Conservation (phyloP, 2,113 vertebrate species). For the Toxotes jaculatrix region DNA sequence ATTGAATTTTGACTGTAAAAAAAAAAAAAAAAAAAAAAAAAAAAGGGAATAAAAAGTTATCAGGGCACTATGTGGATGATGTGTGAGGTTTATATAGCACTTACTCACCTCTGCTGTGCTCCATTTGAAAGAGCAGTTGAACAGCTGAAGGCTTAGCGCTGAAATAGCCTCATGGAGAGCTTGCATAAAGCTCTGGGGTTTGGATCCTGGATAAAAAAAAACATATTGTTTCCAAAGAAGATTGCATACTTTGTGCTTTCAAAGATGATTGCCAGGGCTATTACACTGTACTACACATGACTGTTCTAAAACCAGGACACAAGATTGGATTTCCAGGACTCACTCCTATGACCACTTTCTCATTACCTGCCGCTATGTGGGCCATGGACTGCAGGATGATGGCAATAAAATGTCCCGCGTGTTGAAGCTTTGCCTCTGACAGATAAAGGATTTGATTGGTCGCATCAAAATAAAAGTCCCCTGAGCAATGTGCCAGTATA, state of each 20-base stretch:
- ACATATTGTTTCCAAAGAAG: constrained; percentile 30
- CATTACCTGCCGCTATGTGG: constrained; percentile 83
- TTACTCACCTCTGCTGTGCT: constrained; percentile 67
- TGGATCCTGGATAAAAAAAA: constrained; percentile 64
- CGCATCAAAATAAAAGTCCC: constrained; percentile 85
- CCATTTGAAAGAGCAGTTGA: constrained; percentile 75
- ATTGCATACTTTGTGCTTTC: constrained; percentile 33
- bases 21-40: constrained; percentile 16
- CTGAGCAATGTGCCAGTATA: constrained; percentile 71
- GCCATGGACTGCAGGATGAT: constrained; percentile 85
- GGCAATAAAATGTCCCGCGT: constrained; percentile 84
- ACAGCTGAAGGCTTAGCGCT: constrained; percentile 78
- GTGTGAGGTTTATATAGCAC: constrained; percentile 28
- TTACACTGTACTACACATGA: constrained; percentile 5
- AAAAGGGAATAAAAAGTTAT: constrained; percentile 37
- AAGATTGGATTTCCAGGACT: constrained; percentile 7
- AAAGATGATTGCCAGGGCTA: constrained; percentile 35
- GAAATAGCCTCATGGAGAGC: constrained; percentile 82
- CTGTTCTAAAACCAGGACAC: constrained; percentile 9
- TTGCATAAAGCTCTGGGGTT: constrained; percentile 70
- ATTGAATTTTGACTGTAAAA: constrained; percentile 51
- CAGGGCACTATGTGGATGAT: constrained; percentile 22
- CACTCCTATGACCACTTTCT: not conserved
- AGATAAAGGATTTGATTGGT: constrained; percentile 87
- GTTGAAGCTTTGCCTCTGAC: constrained; percentile 79